A percentile compares a stretch with the other conserved stretches of the same genome.
These are phyloP conservation scores for Protonibea diacanthus DNA, from an alignment of 2,797 vertebrate genomes.

Conservation along the genomic window DNA sequence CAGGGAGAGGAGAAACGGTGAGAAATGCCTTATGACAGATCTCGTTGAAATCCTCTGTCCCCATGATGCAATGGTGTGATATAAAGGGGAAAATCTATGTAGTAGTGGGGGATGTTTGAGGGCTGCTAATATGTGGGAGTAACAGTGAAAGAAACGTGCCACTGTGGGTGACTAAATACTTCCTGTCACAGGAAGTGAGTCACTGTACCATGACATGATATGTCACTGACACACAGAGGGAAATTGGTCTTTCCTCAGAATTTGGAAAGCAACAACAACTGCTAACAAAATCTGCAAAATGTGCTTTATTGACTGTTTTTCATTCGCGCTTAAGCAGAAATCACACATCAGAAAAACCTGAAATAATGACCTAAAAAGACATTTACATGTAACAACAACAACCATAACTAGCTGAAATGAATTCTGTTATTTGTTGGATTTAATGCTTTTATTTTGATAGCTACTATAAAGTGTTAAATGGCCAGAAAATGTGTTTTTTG, in stretches of 20 bases:
- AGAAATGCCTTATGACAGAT: slow-evolving; percentile 17
- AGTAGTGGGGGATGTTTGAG: slow-evolving; percentile 15
- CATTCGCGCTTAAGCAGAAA: background rate
- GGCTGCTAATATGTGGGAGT: slow-evolving; percentile 45
- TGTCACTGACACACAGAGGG: slow-evolving; percentile 28
- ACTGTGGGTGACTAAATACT: slow-evolving; percentile 56
- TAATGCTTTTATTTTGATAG: background rate
- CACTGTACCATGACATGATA: slow-evolving; percentile 58
- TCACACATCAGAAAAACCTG: background rate
- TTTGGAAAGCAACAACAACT: slow-evolving; percentile 16
- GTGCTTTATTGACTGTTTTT: background rate
- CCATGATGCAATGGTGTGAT: slow-evolving; percentile 16
- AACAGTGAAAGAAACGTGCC: slow-evolving; percentile 44
- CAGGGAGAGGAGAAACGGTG: background rate
- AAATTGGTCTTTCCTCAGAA: slow-evolving; percentile 40
- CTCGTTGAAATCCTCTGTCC: background rate
- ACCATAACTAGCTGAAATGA: background rate
- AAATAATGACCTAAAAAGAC: background rate
- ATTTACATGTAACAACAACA: background rate
- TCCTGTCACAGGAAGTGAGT: slow-evolving; percentile 79
- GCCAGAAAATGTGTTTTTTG: background rate
- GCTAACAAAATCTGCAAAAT: background rate
- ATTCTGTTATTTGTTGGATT: background rate
- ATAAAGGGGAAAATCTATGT: slow-evolving; percentile 6
- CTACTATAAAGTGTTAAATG: background rate